Evolutionary conservation across 2,888 invertebrate genomes (phyloP), one percentile per base, ranked within the genome.

Genomic region (Drosophila pegasa): DNA sequence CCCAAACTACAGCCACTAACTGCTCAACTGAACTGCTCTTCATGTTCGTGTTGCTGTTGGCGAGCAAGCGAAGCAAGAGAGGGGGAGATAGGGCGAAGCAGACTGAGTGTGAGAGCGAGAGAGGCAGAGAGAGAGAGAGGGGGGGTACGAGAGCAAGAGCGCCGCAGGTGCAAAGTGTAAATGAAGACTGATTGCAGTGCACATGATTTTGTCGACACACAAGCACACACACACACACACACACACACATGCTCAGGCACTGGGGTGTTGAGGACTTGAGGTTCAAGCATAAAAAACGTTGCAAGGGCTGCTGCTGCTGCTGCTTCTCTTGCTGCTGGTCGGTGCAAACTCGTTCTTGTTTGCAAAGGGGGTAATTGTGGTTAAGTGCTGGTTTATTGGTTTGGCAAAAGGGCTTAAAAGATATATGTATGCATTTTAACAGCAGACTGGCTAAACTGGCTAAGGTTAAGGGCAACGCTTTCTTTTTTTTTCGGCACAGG

Each of bases 161-260:
- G 72, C 82, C 80, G 73, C 70, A 79, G 85, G 78, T 80, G 80
- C 77, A 88, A 85, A 90, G 83, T 89, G 88, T 87, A 89, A 89
- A 88, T 89, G 80, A 75, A 89, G 89, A 89, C 90, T 89, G 90
- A 90, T 89, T 89, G 89, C 89, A 89, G 82, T 78, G 89, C 89
- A 89, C 77, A 82, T 86, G 83, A 74, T 79, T 84, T 81, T 77
- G 69, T 69, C 71, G 71, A 71, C 71, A 72, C 67, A 75, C 66
- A 72, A 20, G 40, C 52, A n/a, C 55, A 58, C 18, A 55, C 38
- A 52, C 22, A 56, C n/a, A 55, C 37, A 55, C 40, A 71, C 29
- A 38, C 41, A 29, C 6, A 37, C n/a, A 54, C 37, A 48, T 10
- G 54, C 18, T 45, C 37, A 25, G 31, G 25, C 40, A 48, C 52